A percentile compares a stretch with the other conserved stretches of the same genome.
Evolutionary conservation across 2,797 vertebrate species (phyloP).

Genomic region (Eutrigla gurnardus): DNA sequence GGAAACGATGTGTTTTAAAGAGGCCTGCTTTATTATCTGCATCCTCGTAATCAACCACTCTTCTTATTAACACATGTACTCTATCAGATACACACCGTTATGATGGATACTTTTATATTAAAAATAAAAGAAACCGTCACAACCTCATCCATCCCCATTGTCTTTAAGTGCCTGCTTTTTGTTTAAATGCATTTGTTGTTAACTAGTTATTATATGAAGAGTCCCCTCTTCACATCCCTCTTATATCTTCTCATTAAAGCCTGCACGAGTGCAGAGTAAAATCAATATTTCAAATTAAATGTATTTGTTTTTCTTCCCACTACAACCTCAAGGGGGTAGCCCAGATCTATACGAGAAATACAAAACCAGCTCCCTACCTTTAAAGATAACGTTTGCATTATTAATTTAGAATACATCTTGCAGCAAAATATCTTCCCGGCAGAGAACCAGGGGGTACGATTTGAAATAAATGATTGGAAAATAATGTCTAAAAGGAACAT

Average conservation of each 20-base stretch:
- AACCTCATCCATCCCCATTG: background rate
- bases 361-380: background rate
- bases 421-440: background rate
- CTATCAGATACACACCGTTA: background rate
- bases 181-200: background rate
- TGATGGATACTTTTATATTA: rapidly evolving
- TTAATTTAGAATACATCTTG: conserved; percentile 1
- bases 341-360: conserved; percentile 14
- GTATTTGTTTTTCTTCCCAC: conserved; percentile 8
- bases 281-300: conserved; percentile 49
- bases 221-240: background rate
- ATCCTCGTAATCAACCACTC: conserved; percentile 11
- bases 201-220: background rate
- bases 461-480: background rate
- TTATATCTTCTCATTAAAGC: background rate
- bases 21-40: conserved; percentile 27
- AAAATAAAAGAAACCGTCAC: too few relatives aligned
- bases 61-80: background rate
- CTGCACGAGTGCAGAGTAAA: conserved; percentile 10
- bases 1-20: conserved; percentile 56
- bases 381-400: background rate
- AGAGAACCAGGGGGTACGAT: too few relatives aligned
- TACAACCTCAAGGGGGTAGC: conserved; percentile 35
- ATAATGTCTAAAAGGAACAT: background rate
- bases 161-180: background rate